Conservation (phyloP, 2,888 invertebrate species). For the Drosophila rellima region DNA sequence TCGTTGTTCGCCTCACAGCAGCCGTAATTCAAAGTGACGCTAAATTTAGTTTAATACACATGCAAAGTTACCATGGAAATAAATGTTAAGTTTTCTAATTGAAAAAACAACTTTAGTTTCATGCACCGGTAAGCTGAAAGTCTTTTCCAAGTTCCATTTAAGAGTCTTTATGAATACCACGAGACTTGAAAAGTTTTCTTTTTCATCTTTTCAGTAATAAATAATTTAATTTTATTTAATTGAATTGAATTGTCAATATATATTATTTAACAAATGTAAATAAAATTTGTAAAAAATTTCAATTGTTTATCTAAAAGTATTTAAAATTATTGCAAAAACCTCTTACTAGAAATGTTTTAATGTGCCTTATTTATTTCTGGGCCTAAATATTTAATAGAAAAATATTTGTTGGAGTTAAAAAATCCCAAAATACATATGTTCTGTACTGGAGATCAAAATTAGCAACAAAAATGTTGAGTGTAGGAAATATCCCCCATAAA, state of each 20-base stretch:
- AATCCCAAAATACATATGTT: no score
- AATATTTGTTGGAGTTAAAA: no score
- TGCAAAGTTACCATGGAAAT: constrained; percentile 47
- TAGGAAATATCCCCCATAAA: no score
- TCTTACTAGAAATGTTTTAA: neutral
- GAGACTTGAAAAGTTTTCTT: neutral
- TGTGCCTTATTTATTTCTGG: no score
- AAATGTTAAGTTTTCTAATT: constrained; percentile 11
- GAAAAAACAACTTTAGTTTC: constrained; percentile 11
- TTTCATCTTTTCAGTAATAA: neutral
- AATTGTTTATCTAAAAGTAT: no score
- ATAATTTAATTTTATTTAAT: neutral
- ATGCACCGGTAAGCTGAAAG: neutral
- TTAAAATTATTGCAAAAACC: neutral
- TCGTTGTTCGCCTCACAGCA: constrained; percentile 52
- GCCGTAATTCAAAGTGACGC: constrained; percentile 82
- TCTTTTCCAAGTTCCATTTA: neutral
- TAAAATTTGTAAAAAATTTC: no score
- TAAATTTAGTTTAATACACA: constrained; percentile 82
- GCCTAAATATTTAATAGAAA: no score
- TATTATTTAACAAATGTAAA: neutral
- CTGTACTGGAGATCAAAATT: no score
- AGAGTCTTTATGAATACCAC: neutral
- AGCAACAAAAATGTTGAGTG: no score
- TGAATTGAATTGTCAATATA: neutral